These are phyloP conservation scores for Hesperia comma DNA, from an alignment of 2,888 invertebrate genomes.

Conservation along the genomic window DNA sequence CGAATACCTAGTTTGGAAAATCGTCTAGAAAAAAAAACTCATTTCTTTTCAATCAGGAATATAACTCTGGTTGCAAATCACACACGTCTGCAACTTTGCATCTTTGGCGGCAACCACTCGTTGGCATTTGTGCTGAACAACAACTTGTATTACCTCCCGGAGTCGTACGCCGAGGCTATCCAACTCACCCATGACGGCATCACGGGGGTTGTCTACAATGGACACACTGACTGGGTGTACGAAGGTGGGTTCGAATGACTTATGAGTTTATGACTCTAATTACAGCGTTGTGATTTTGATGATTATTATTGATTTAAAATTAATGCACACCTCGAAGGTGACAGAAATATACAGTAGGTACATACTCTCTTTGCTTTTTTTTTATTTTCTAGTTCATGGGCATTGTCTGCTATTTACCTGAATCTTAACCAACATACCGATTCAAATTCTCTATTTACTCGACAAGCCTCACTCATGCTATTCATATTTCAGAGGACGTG, in stretches of 20 bases:
- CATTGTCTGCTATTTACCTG: too few relatives aligned
- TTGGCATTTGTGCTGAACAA: constrained; percentile 87
- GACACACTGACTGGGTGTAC: constrained; percentile 96
- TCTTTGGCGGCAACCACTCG: constrained; percentile 80
- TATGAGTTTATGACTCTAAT: background rate
- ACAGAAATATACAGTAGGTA: too few relatives aligned
- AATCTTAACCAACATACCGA: too few relatives aligned
- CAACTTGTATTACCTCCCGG: constrained; percentile 86
- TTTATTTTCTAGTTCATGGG: too few relatives aligned
- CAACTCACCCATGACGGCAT: constrained; percentile 86
- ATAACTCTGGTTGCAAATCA: constrained; percentile 78
- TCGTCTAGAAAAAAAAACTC: constrained; percentile 15
- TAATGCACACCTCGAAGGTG: too few relatives aligned
- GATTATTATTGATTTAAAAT: too few relatives aligned
- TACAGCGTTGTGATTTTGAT: too few relatives aligned
- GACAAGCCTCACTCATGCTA: background rate
- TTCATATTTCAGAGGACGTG: constrained; percentile 88
- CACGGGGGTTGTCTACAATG: constrained; percentile 89
- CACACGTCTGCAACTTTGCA: constrained; percentile 85
- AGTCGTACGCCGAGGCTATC: constrained; percentile 60
- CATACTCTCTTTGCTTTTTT: too few relatives aligned
- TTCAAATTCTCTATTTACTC: too few relatives aligned
- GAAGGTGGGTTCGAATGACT: constrained; percentile 85
- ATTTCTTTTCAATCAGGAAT: constrained; percentile 53
- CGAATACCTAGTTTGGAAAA: too few relatives aligned